These are phyloP conservation scores for Monomorium pharaonis DNA, from an alignment of 1,140 invertebrate species.

Conservation along the genomic window DNA sequence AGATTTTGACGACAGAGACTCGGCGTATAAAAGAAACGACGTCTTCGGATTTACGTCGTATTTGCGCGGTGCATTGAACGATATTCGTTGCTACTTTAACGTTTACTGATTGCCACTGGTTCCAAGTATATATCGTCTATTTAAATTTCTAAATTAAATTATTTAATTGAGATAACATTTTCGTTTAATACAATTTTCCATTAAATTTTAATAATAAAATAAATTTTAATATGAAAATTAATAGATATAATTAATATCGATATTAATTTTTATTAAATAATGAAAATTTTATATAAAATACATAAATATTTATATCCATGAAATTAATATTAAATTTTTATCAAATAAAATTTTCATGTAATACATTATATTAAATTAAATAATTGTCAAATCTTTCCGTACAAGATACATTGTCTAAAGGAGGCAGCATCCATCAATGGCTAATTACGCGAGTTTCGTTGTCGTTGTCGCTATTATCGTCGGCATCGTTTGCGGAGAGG, in stretches of 20 bases:
- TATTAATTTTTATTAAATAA: no score
- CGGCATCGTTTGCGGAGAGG: conserved; percentile 24
- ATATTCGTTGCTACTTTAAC: neutral
- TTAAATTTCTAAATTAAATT: neutral
- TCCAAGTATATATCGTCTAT: neutral
- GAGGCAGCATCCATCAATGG: neutral
- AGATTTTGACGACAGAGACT: conserved; percentile 11
- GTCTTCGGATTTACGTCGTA: neutral
- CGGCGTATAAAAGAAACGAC: conserved; percentile 71
- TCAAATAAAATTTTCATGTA: neutral
- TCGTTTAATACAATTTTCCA: neutral
- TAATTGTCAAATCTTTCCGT: neutral
- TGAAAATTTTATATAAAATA: neutral
- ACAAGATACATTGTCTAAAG: neutral
- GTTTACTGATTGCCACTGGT: neutral
- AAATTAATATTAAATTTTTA: neutral
- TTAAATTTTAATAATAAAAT: no score
- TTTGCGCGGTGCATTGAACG: neutral
- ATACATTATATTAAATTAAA: neutral
- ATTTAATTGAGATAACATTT: neutral
- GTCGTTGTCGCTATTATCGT: conserved; percentile 44
- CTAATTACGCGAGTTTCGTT: conserved; percentile 47
- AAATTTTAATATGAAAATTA: no score
- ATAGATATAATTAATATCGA: no score
- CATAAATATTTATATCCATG: neutral